These are phyloP conservation scores for Sturmia bella DNA, from an alignment of 2,888 invertebrate species.

Conservation along the genomic window DNA sequence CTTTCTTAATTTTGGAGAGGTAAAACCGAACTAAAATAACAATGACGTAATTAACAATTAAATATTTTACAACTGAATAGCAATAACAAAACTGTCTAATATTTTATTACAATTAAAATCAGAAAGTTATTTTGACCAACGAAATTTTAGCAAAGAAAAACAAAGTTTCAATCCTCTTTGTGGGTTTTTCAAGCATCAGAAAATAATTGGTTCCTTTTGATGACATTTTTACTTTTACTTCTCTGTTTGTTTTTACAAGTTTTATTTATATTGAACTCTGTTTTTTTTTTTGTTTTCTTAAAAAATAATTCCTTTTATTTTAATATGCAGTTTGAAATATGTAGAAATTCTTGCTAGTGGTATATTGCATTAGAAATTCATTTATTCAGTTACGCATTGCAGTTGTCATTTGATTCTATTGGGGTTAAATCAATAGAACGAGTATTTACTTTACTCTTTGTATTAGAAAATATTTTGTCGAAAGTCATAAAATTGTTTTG, in stretches of 20 bases:
- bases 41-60: too few species aligned
- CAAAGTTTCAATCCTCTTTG: background rate
- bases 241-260: background rate
- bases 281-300: background rate
- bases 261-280: slow-evolving; percentile 13
- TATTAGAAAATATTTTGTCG: slow-evolving; percentile 44
- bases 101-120: too few species aligned
- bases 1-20: too few species aligned
- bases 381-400: slow-evolving; percentile 67
- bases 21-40: too few species aligned
- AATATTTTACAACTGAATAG: too few species aligned
- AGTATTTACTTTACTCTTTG: slow-evolving; percentile 32
- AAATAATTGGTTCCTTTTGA: slow-evolving; percentile 35
- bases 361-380: slow-evolving; percentile 59
- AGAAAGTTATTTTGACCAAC: background rate
- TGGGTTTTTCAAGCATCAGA: background rate
- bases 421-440: slow-evolving; percentile 57
- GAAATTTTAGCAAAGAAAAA: too few species aligned
- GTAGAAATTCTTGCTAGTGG: background rate
- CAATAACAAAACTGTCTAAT: too few species aligned
- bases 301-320: slow-evolving; percentile 16
- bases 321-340: background rate
- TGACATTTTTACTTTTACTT: slow-evolving; percentile 37
- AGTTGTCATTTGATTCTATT: slow-evolving; percentile 56
- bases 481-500: slow-evolving; percentile 52